phyloP scores from a whole-genome alignment of 2,113 vertebrate species.

The Psettodes erumei region DNA sequence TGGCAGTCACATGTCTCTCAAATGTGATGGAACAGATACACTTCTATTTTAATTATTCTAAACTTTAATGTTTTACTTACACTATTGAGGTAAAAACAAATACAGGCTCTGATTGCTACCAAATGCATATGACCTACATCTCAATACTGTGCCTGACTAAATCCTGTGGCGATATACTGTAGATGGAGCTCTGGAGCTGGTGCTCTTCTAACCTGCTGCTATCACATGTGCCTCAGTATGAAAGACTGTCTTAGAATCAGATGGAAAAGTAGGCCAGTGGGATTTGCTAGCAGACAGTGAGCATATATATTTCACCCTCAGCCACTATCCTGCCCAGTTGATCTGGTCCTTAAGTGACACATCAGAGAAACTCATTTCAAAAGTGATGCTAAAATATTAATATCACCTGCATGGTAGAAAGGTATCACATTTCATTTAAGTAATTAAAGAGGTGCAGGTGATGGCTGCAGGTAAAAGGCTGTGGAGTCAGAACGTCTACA shows the following conservation, averaged over 20 bases:
- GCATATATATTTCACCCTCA: conserved; percentile 34
- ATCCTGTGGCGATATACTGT: neutral
- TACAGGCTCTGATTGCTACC: no score
- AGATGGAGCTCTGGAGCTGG: neutral
- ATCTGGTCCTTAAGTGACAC: conserved; percentile 46
- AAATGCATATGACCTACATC: no score
- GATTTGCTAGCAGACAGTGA: conserved; percentile 19
- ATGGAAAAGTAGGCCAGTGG: conserved; percentile 19
- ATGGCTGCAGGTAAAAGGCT: conserved; percentile 31
- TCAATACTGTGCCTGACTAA: no score
- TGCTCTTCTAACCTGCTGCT: neutral
- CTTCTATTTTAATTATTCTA: neutral
- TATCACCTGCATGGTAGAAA: conserved; percentile 2
- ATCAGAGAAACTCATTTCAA: conserved; percentile 55
- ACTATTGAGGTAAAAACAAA: no score
- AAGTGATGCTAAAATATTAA: conserved; percentile 78
- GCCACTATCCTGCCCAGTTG: conserved; percentile 35
- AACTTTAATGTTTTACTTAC: no score
- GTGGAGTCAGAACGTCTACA: conserved; percentile 8
- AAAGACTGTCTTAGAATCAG: neutral
- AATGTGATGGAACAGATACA: neutral
- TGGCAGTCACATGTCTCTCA: no score
- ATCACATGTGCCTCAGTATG: neutral
- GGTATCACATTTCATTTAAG: conserved; percentile 72
- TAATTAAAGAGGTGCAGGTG: conserved; percentile 70